A percentile compares a stretch with the other conserved stretches of the same genome.
These are phyloP conservation scores for Thamnophis elegans DNA, from an alignment of 2,797 vertebrate genomes.

Conservation along the genomic window DNA sequence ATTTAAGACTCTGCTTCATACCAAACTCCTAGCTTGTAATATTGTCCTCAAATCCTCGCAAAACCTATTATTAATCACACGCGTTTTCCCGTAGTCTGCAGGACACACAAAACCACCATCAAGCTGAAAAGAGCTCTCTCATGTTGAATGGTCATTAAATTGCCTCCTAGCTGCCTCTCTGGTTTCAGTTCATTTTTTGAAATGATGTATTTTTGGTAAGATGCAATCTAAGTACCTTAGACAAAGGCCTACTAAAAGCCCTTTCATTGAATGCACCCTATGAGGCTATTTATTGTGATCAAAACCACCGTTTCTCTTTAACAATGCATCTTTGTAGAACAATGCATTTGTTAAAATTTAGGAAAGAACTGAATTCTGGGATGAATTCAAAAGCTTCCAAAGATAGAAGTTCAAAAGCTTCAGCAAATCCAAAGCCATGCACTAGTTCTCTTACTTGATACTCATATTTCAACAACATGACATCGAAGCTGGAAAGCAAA, in stretches of 20 bases:
- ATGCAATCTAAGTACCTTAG: neutral
- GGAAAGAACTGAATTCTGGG: neutral
- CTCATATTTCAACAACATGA: slow-evolving; percentile 31
- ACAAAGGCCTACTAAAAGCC: slow-evolving; percentile 20
- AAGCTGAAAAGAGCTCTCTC: neutral
- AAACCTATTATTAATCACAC: slow-evolving; percentile 1
- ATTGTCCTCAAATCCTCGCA: neutral
- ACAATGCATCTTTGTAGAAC: slow-evolving; percentile 22
- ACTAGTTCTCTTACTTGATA: slow-evolving; percentile 35
- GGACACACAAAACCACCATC: neutral
- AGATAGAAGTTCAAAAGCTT: slow-evolving; percentile 1
- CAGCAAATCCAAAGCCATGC: slow-evolving; percentile 11
- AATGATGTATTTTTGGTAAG: neutral
- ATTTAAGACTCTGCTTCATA: neutral
- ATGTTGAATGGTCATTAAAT: slow-evolving; percentile 11
- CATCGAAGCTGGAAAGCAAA: slow-evolving; percentile 42
- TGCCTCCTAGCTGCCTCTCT: slow-evolving; percentile 3
- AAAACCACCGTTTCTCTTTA: slow-evolving; percentile 19
- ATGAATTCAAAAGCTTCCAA: slow-evolving; percentile 26
- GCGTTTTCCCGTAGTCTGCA: neutral
- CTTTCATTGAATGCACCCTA: slow-evolving; percentile 24
- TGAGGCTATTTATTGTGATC: slow-evolving; percentile 17
- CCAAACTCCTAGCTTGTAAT: neutral
- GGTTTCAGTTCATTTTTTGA: neutral
- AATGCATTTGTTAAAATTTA: slow-evolving; percentile 11